A percentile compares a stretch with the other conserved stretches of the same genome.
phyloP scores from a whole-genome alignment of 2,888 invertebrate genomes.

The Sialis fuliginosa region DNA sequence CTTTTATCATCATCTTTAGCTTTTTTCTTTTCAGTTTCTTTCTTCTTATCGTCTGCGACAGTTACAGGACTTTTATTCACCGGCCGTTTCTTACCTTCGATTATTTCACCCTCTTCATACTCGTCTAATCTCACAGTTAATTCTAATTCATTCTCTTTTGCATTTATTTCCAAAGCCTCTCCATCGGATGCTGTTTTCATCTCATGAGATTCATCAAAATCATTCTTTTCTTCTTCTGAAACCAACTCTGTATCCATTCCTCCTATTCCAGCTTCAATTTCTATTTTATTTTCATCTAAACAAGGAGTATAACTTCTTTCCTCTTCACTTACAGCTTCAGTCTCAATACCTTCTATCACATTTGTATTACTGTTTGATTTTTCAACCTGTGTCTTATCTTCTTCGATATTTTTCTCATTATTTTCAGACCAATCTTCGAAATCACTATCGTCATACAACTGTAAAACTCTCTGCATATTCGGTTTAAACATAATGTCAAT shows the following conservation, averaged over 20 bases:
- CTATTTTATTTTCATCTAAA: conserved; percentile 40
- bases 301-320: conserved; percentile 58
- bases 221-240: conserved; percentile 51
- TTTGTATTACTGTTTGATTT: conserved; percentile 7
- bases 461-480: conserved; percentile 8
- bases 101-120: conserved; percentile 39
- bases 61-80: conserved; percentile 13
- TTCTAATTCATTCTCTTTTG: conserved; percentile 27
- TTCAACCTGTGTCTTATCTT: conserved; percentile 4
- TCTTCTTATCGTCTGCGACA: conserved; percentile 16
- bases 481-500: conserved; percentile 4
- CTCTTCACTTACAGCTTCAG: conserved; percentile 44
- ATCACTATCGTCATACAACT: conserved; percentile 10
- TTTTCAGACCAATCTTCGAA: conserved; percentile 9
- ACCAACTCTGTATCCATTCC: conserved; percentile 58
- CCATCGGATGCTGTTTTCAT: conserved; percentile 23
- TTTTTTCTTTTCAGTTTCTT: conserved; percentile 34
- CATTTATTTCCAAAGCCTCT: conserved; percentile 25
- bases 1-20: conserved; percentile 26
- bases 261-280: conserved; percentile 22
- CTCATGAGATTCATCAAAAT: conserved; percentile 38
- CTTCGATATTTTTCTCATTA: conserved; percentile 5
- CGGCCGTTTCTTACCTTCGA: conserved; percentile 23
- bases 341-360: conserved; percentile 16
- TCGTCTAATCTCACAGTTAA: conserved; percentile 24